A percentile compares a stretch with the other conserved stretches of the same genome.
These are phyloP conservation scores for Porites lutea DNA, from an alignment of 64 coral and sea anemone genomes.

Conservation along the genomic window DNA sequence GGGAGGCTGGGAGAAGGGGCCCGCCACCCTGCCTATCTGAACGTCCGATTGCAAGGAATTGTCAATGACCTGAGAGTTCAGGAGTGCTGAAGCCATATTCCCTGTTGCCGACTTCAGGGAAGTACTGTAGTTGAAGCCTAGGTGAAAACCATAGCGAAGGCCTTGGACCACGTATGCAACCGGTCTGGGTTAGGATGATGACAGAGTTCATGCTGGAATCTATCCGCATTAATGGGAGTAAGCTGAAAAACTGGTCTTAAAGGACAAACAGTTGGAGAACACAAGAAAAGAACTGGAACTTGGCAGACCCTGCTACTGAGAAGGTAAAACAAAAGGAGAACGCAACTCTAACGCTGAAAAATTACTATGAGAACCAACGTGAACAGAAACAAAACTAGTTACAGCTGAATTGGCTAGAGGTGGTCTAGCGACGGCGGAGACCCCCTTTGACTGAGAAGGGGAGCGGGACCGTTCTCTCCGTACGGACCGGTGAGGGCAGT, in stretches of 20 bases:
- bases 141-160: too few relatives aligned
- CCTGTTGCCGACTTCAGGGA: background rate
- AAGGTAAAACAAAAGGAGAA: background rate
- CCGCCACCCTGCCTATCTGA: background rate
- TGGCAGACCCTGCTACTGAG: background rate
- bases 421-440: background rate
- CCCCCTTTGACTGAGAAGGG: too few relatives aligned
- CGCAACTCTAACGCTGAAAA: background rate
- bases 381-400: background rate
- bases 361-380: too few relatives aligned
- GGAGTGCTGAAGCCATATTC: constrained; percentile 20
- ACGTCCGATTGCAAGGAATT: constrained; percentile 26
- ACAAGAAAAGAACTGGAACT: too few relatives aligned
- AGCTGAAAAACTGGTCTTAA: background rate
- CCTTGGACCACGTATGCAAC: too few relatives aligned
- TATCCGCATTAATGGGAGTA: background rate
- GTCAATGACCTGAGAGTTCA: constrained; percentile 41
- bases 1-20: too few relatives aligned
- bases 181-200: too few relatives aligned
- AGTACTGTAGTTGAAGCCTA: too few relatives aligned
- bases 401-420: background rate
- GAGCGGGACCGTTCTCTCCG: background rate
- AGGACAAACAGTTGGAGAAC: background rate
- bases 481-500: background rate
- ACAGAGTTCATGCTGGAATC: too few relatives aligned